phyloP scores from a whole-genome alignment of 2,797 vertebrate species.

The Diglossa cyanea region DNA sequence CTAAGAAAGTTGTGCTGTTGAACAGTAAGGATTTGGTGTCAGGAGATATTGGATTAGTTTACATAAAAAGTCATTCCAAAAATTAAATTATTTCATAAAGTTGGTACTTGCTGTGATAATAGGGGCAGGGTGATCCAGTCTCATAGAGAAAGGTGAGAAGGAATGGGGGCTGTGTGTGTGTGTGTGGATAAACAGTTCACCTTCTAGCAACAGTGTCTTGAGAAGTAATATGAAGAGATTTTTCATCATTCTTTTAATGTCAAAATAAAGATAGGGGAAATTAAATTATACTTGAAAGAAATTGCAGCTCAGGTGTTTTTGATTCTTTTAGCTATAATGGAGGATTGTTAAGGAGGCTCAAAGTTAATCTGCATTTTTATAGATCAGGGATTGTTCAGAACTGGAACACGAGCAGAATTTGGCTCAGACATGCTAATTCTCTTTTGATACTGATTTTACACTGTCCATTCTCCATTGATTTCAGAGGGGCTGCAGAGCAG shows the following conservation, averaged over 20 bases:
- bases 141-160: neutral
- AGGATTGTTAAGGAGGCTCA: neutral
- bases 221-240: neutral
- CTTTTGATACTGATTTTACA: neutral
- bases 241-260: neutral
- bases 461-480: neutral
- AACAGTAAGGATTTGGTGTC: neutral
- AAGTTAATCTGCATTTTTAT: conserved; percentile 23
- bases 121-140: neutral
- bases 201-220: neutral
- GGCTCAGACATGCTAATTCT: neutral
- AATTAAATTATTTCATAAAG: neutral
- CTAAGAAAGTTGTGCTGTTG: neutral
- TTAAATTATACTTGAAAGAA: neutral
- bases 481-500: neutral
- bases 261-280: neutral
- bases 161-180: neutral
- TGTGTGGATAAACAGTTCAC: neutral
- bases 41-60: neutral
- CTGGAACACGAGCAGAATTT: neutral
- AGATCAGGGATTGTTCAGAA: neutral
- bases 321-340: neutral
- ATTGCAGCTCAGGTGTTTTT: neutral
- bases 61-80: neutral
- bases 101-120: neutral